Conservation (phyloP, 2,113 vertebrate genomes). For the Raja brachyura region DNA sequence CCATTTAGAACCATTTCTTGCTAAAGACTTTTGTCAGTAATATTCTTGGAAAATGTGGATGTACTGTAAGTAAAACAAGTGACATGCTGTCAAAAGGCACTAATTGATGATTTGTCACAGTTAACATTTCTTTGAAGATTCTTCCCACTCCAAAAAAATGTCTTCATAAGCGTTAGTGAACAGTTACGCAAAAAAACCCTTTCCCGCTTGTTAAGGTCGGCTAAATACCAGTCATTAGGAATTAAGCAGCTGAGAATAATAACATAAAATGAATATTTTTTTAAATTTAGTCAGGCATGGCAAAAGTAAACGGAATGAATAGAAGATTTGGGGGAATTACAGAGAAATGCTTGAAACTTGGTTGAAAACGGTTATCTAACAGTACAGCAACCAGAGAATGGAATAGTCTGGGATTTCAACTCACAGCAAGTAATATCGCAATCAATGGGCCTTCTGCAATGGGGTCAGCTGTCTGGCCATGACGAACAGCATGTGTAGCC, state of each 20-base stretch:
- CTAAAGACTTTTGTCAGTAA: not conserved
- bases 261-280: constrained; percentile 26
- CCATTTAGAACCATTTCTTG: not conserved
- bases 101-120: constrained; percentile 36
- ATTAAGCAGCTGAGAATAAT: not conserved
- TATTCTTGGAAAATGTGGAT: not conserved
- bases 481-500: constrained; percentile 32
- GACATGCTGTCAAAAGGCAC: constrained; percentile 8
- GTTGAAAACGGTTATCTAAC: constrained; percentile 17
- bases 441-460: constrained; percentile 21
- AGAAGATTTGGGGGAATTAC: not conserved
- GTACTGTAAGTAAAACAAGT: constrained; percentile 5
- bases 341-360: not conserved
- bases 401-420: constrained; percentile 11
- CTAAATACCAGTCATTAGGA: constrained; percentile 26
- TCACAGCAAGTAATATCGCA: constrained; percentile 28
- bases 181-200: not conserved
- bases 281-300: not conserved
- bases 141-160: constrained; percentile 10
- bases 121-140: constrained; percentile 36
- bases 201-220: constrained; percentile 25
- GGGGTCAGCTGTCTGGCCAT: constrained; percentile 33
- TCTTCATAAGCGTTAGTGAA: constrained; percentile 25
- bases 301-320: not conserved
- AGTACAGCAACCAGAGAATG: not conserved